phyloP scores from a whole-genome alignment of 2,797 vertebrate genomes.

The Myripristis murdjan region DNA sequence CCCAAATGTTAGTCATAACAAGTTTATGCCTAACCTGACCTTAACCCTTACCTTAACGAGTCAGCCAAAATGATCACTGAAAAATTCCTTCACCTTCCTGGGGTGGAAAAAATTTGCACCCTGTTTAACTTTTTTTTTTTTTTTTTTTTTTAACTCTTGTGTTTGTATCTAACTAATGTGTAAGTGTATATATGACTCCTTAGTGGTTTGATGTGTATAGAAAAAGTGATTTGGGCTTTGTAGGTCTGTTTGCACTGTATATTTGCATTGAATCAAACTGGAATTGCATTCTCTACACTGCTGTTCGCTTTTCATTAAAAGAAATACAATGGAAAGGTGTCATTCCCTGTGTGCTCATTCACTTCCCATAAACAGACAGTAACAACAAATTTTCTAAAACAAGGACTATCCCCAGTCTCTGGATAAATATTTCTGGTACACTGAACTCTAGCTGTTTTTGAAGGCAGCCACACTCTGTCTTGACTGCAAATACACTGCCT shows the following conservation, averaged over 20 bases:
- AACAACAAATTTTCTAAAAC: not conserved
- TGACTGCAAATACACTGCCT: no score
- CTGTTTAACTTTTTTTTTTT: no score
- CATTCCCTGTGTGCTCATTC: slow-evolving; percentile 30
- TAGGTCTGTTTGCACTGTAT: slow-evolving; percentile 83
- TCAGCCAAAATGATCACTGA: no score
- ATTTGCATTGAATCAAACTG: slow-evolving; percentile 81
- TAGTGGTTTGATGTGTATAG: slow-evolving; percentile 82
- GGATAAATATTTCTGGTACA: not conserved
- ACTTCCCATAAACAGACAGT: not conserved
- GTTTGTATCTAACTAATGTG: slow-evolving; percentile 76
- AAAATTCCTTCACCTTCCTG: no score
- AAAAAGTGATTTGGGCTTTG: slow-evolving; percentile 73
- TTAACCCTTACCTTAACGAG: no score
- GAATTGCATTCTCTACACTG: slow-evolving; percentile 73
- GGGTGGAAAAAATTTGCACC: no score
- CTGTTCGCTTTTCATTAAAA: slow-evolving; percentile 85
- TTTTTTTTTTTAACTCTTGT: slow-evolving; percentile 68
- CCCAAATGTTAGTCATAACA: no score
- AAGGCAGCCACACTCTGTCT: no score
- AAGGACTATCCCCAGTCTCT: not conserved
- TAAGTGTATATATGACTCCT: slow-evolving; percentile 71
- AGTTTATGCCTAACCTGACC: no score
- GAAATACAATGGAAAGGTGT: slow-evolving; percentile 53
- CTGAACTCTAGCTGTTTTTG: not conserved